Percentiles rank a stretch among this genome's conserved stretches.
Conservation (phyloP, 2,888 invertebrate species). For the Lasioglossum figueresi region DNA sequence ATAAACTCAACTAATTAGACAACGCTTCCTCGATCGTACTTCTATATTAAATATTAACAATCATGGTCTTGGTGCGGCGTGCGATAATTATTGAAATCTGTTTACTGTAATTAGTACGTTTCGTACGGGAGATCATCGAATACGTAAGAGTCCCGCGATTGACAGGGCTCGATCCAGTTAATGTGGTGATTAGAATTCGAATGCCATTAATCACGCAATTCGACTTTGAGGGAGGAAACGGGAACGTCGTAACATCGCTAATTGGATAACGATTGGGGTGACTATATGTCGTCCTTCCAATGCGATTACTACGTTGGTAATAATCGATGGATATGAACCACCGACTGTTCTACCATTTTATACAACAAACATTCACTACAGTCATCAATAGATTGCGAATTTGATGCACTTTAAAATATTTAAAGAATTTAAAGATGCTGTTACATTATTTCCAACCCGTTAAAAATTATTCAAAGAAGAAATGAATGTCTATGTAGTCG, state of each 20-base stretch:
- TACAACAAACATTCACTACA: not conserved
- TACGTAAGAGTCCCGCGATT: not conserved
- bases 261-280: slow-evolving; percentile 4
- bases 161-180: not conserved
- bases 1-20: not conserved
- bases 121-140: not conserved
- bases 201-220: slow-evolving; percentile 4
- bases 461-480: not conserved
- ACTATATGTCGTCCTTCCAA: not conserved
- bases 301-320: not conserved
- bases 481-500: not conserved
- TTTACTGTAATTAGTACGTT: not conserved
- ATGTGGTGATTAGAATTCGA: not conserved
- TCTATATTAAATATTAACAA: not conserved
- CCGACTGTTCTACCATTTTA: not conserved
- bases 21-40: not conserved
- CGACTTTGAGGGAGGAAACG: not conserved
- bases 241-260: not conserved
- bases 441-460: not conserved
- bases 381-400: not conserved
- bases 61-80: not conserved
- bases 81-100: not conserved
- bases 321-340: not conserved
- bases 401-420: not conserved
- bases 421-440: not conserved